phyloP scores from a whole-genome alignment of 1,140 invertebrate species.

The Diachasma alloeum region DNA sequence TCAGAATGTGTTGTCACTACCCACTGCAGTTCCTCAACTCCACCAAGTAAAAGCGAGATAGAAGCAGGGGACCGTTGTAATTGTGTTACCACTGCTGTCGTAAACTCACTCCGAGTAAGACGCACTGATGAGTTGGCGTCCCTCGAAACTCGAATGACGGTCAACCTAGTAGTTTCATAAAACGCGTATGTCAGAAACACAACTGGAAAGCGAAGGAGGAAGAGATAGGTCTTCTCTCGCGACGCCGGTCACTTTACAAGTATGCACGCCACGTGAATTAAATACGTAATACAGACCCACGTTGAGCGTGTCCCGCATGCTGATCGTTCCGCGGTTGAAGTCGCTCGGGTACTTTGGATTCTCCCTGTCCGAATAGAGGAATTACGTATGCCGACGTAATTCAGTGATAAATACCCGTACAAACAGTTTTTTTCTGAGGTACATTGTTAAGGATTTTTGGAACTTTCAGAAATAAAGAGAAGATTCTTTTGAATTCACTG shows the following conservation, averaged over 20 bases:
- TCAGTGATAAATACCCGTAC: conserved; percentile 14
- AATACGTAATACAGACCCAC: conserved; percentile 52
- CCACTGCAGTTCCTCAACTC: not conserved
- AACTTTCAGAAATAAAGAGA: not conserved
- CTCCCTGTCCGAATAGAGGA: conserved; percentile 12
- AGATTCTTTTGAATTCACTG: not conserved
- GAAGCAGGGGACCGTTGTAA: not conserved
- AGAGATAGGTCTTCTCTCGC: conserved; percentile 14
- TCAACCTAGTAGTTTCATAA: not conserved
- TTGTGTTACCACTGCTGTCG: not conserved
- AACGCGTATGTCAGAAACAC: not conserved
- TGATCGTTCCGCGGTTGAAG: conserved; percentile 40
- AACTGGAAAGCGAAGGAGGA: not conserved
- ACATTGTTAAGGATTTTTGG: not conserved
- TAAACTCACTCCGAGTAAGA: not conserved
- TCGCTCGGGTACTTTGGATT: conserved; percentile 35
- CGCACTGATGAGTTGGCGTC: not conserved
- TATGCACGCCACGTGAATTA: conserved; percentile 54
- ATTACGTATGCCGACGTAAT: conserved; percentile 26
- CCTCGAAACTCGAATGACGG: conserved; percentile 7
- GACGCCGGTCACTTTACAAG: conserved; percentile 37
- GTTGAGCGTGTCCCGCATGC: conserved; percentile 54
- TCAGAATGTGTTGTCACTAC: not conserved
- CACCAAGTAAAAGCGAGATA: not conserved
- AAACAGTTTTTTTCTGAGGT: not conserved